phyloP scores from a whole-genome alignment of 2,113 vertebrate genomes.

The Mugil cephalus region DNA sequence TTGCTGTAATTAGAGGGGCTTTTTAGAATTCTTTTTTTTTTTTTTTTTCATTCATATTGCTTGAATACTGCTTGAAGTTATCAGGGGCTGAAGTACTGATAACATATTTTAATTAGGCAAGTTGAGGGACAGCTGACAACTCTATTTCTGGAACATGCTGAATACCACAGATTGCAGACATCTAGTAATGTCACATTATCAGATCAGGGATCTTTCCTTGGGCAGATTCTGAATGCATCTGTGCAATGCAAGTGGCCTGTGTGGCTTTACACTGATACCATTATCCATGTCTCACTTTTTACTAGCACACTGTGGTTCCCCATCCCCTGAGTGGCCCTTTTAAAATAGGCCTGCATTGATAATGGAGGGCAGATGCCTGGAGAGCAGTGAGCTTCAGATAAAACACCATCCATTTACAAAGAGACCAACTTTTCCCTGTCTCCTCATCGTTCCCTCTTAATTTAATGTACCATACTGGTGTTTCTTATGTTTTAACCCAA shows the following conservation, averaged over 20 bases:
- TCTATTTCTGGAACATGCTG: background rate
- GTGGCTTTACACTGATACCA: background rate
- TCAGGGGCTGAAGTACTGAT: no score
- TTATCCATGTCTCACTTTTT: conserved; percentile 20
- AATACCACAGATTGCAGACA: background rate
- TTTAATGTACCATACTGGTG: conserved; percentile 5
- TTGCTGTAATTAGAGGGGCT: no score
- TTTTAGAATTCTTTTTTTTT: no score
- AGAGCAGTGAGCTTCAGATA: conserved; percentile 20
- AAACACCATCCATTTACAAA: conserved; percentile 6
- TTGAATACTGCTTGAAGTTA: no score
- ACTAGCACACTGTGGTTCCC: background rate
- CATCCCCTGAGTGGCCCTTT: background rate
- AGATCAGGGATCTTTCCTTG: background rate
- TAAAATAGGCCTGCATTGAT: conserved; percentile 22
- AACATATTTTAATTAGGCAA: background rate
- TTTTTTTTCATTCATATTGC: no score
- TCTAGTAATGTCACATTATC: background rate
- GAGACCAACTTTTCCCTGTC: background rate
- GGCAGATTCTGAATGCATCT: background rate
- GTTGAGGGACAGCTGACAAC: background rate
- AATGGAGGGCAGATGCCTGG: conserved; percentile 29
- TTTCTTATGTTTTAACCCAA: conserved; percentile 15
- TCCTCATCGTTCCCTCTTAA: background rate
- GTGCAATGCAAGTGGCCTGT: background rate